Evolutionary conservation across 2,888 invertebrate species (phyloP).

Genomic region (Nysson spinosus): DNA sequence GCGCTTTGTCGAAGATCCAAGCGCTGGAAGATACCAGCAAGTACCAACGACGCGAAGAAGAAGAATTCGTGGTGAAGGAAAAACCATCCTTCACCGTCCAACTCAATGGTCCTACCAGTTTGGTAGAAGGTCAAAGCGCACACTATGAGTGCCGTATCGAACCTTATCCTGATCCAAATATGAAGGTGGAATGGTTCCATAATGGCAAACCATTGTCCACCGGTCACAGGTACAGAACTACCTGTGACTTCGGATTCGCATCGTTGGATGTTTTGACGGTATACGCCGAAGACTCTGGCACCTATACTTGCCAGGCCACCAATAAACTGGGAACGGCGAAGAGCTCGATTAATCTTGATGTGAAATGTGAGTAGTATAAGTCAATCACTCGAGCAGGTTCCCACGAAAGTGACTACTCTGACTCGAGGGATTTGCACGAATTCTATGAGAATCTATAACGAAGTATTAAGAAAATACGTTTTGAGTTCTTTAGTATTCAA

Average conservation of each 20-base stretch:
- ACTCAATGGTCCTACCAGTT: conserved; percentile 89
- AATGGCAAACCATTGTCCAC: conserved; percentile 93
- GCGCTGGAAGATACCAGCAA: conserved; percentile 90
- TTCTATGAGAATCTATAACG: background rate
- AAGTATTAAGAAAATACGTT: conserved; percentile 16
- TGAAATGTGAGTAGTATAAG: conserved; percentile 83
- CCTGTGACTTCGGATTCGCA: conserved; percentile 98
- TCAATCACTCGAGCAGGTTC: background rate
- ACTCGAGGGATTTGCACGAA: conserved; percentile 11
- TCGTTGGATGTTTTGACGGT: conserved; percentile 96
- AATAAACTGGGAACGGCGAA: conserved; percentile 91
- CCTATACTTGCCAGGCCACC: conserved; percentile 92
- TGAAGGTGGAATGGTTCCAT: conserved; percentile 96
- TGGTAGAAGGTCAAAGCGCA: conserved; percentile 93
- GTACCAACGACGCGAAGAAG: conserved; percentile 89
- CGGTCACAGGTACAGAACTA: conserved; percentile 94
- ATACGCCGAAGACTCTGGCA: conserved; percentile 95
- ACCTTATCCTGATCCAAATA: conserved; percentile 92
- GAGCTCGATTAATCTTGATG: conserved; percentile 88
- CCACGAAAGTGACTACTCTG: background rate
- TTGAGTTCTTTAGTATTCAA: background rate
- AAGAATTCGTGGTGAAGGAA: conserved; percentile 88
- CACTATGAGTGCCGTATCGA: conserved; percentile 96
- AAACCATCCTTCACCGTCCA: conserved; percentile 92
- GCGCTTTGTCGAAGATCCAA: conserved; percentile 90